Evolutionary conservation across 35 echinoderm and acorn worm genomes (phyloP).

Genomic region (Heliocidaris tuberculata): DNA sequence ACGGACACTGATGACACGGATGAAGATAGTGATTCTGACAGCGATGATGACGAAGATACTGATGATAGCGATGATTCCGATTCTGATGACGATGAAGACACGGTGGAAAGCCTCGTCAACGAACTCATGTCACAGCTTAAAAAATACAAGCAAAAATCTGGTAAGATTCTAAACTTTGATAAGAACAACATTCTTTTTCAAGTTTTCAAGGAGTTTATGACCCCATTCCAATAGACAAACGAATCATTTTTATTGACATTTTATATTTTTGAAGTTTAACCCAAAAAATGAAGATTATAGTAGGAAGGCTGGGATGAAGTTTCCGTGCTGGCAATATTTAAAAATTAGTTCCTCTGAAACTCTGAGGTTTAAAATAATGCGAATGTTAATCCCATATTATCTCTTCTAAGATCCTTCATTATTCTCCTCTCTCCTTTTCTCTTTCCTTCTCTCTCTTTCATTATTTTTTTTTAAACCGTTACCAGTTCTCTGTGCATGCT

Average conservation of each 20-base stretch:
- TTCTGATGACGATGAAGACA: constrained; percentile 13
- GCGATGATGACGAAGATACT: constrained; percentile 24
- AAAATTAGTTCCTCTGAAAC: no score
- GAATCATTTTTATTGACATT: neutral
- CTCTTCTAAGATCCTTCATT: no score
- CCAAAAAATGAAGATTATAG: neutral
- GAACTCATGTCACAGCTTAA: constrained; percentile 32
- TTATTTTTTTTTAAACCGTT: no score
- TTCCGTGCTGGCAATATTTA: neutral
- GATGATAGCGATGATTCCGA: constrained; percentile 15
- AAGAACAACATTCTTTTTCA: neutral
- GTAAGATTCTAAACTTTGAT: neutral
- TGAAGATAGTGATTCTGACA: constrained; percentile 18
- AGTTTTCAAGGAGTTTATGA: neutral
- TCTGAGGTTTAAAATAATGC: neutral
- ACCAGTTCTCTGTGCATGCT: no score
- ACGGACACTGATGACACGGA: constrained; percentile 7
- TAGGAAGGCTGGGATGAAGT: neutral
- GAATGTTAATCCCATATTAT: no score
- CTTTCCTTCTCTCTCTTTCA: no score
- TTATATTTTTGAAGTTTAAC: neutral
- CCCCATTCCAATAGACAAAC: neutral
- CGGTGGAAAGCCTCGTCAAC: constrained; percentile 12
- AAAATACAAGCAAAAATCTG: constrained; percentile 41
- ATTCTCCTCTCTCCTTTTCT: no score